These are phyloP conservation scores for Lepilemur ruficaudatus DNA, from an alignment of 2,797 vertebrate species.

Conservation along the genomic window DNA sequence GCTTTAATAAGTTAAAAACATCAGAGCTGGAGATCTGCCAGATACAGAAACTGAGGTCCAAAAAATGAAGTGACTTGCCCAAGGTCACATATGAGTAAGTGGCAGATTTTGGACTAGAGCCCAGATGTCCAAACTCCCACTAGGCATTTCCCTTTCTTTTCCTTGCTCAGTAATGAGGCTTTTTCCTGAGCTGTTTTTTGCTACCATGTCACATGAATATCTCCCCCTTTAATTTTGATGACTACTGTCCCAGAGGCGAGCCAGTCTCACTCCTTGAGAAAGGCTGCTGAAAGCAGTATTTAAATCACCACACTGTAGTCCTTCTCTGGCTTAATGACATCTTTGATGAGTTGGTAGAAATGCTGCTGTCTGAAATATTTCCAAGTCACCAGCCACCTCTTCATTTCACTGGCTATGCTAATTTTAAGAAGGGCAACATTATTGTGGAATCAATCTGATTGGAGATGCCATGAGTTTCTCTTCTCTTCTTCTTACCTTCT, in stretches of 20 bases:
- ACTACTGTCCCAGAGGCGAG: background rate
- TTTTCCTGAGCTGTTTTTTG: background rate
- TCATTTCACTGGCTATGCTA: constrained; percentile 27
- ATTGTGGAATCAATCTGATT: background rate
- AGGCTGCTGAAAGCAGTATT: background rate
- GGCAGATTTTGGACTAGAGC: background rate
- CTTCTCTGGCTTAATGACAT: constrained; percentile 37
- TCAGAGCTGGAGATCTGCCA: background rate
- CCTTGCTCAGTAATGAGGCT: background rate
- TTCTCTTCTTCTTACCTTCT: background rate
- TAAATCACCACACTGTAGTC: background rate
- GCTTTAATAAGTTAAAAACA: background rate
- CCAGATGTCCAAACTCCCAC: background rate
- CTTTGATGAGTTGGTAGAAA: constrained; percentile 49
- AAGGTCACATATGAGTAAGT: background rate
- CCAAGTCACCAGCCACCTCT: constrained; percentile 30
- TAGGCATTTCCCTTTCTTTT: background rate
- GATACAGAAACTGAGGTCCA: background rate
- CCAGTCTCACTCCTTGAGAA: background rate
- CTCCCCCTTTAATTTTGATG: constrained; percentile 19
- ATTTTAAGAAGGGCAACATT: constrained; percentile 11
- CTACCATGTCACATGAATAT: background rate
- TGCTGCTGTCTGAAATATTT: constrained; percentile 47
- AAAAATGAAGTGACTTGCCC: constrained; percentile 30
- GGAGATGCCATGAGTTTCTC: background rate